Evolutionary conservation across 1,140 invertebrate genomes (phyloP), one percentile per base, ranked within the genome.

Genomic region (Atta cephalotes): DNA sequence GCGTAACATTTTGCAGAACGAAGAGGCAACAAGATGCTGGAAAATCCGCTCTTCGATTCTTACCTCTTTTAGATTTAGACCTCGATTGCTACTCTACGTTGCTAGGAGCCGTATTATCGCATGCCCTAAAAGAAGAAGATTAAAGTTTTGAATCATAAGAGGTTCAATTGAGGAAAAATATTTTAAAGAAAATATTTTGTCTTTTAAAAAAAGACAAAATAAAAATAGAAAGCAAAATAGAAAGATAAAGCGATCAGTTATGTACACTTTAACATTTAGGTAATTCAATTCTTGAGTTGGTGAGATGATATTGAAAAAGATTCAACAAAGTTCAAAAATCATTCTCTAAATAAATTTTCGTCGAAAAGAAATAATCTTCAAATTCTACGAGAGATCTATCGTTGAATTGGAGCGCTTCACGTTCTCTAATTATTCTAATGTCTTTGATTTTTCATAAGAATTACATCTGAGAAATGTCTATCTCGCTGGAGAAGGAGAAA

Each of bases 21-120:
- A 68, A 51, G 14, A n/a, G 39, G 25, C 7, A 45, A 62, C 58
- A 35, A 56, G 14, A 9, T 56, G 49, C 6, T 21, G 39, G 49
- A 16, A 18, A 63, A 45, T 39, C 49, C 49, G 49, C 21, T 71
- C 21, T 39, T 25, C 49, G 65, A 56, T 81, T 81, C 18, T 25
- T 31, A 71, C 14, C n/a, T n/a, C n/a, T n/a, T n/a, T n/a, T n/a
- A 66, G 60, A 79, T 39, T 81, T 81, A 81, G 65, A 71, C 65
- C 78, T 81, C 49, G 66, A 70, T 81, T 81, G 49, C 28, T 71
- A 71, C 21, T 81, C 31, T 81, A 81, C 49, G 62, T 53, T 45
- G 25, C 49, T 68, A 80, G 31, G 65, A 79, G 77, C 39, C 39
- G 35, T 72, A 51, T 71, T 81, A 45, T 81, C 66, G 66, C 51